Evolutionary conservation across 2,888 invertebrate genomes (phyloP).

Genomic region (Athrips mouffetella): DNA sequence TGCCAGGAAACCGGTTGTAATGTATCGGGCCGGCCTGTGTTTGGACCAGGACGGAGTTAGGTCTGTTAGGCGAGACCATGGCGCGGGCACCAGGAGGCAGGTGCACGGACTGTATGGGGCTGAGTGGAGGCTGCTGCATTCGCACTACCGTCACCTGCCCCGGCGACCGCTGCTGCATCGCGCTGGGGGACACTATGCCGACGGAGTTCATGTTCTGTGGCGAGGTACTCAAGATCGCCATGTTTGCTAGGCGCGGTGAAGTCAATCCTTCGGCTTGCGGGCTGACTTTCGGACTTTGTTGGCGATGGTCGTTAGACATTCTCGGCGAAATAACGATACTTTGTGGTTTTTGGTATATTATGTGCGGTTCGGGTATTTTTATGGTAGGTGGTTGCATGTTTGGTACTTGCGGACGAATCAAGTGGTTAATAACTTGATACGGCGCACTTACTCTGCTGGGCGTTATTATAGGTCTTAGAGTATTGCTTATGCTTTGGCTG

Average conservation of each 20-base stretch:
- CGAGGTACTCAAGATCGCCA: constrained; percentile 60
- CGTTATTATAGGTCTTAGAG: constrained; percentile 53
- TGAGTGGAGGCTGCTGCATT: constrained; percentile 69
- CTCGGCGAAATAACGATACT: constrained; percentile 69
- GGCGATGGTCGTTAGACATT: constrained; percentile 55
- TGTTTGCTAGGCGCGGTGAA: constrained; percentile 61
- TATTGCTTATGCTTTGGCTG: constrained; percentile 43
- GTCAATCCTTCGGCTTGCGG: constrained; percentile 55
- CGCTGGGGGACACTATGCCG: constrained; percentile 58
- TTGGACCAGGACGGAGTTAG: constrained; percentile 68
- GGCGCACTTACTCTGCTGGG: constrained; percentile 56
- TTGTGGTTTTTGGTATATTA: constrained; percentile 67
- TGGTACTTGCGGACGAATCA: constrained; percentile 56
- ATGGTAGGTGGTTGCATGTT: constrained; percentile 82
- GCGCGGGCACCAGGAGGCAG: constrained; percentile 57
- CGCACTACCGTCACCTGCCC: constrained; percentile 73
- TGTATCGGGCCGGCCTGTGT: constrained; percentile 66
- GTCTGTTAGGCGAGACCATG: constrained; percentile 67
- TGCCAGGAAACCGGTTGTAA: constrained; percentile 77
- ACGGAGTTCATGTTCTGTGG: constrained; percentile 57
- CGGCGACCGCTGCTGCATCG: constrained; percentile 61
- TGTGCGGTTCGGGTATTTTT: constrained; percentile 79
- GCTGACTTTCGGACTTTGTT: constrained; percentile 64
- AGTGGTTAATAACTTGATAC: constrained; percentile 68
- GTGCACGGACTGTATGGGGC: constrained; percentile 67